phyloP scores from a whole-genome alignment of 2,888 invertebrate species.

The Silvanus unidentatus region DNA sequence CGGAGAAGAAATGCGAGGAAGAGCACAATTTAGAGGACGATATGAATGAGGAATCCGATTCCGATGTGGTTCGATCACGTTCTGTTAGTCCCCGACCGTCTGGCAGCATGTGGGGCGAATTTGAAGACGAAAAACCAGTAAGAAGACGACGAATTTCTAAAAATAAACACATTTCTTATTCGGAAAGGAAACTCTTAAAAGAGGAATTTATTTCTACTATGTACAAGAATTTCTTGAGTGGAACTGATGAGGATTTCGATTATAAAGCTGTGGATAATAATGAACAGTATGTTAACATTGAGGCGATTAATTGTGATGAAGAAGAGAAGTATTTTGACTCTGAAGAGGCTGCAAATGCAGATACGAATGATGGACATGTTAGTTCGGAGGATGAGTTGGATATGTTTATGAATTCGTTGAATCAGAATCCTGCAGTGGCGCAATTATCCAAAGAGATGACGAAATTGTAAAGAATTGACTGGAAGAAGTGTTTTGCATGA shows the following conservation, averaged over 20 bases:
- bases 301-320: constrained; percentile 69
- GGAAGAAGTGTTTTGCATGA: too few species aligned
- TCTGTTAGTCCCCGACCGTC: constrained; percentile 23
- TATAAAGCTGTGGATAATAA: constrained; percentile 77
- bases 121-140: constrained; percentile 30
- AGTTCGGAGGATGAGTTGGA: constrained; percentile 63
- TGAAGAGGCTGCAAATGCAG: constrained; percentile 59
- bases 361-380: constrained; percentile 25
- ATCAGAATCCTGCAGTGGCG: constrained; percentile 40
- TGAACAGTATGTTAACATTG: constrained; percentile 70
- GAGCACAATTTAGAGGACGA: constrained; percentile 58
- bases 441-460: constrained; percentile 36
- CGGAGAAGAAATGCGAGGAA: constrained; percentile 56
- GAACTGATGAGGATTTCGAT: constrained; percentile 76
- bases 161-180: constrained; percentile 45
- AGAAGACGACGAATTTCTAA: constrained; percentile 9
- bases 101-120: constrained; percentile 35
- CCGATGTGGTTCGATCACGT: constrained; percentile 21
- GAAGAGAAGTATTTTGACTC: constrained; percentile 90
- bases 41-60: constrained; percentile 41
- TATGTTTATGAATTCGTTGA: constrained; percentile 61
- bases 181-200: constrained; percentile 60
- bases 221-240: constrained; percentile 78
- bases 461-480: constrained; percentile 30
- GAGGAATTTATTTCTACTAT: constrained; percentile 81